A percentile compares a stretch with the other conserved stretches of the same genome.
These are phyloP conservation scores for Alouatta caraya DNA, from an alignment of 2,797 vertebrate genomes.

Conservation along the genomic window DNA sequence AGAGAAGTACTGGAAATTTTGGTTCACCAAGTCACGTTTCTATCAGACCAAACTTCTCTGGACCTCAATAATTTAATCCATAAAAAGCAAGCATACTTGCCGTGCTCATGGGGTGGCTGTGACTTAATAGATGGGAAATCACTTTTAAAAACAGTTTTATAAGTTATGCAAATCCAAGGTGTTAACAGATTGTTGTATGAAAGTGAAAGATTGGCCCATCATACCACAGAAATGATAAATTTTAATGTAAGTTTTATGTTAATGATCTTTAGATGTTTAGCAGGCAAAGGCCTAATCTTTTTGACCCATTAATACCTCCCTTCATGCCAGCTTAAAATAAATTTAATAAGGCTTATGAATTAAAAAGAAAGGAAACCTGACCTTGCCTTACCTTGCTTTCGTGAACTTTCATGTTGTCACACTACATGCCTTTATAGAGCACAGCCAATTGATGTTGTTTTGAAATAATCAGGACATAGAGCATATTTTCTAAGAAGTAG, in stretches of 20 bases:
- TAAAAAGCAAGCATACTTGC: conserved; percentile 22
- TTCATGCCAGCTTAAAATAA: conserved; percentile 3
- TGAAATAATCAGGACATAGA: neutral
- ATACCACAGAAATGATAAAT: conserved; percentile 34
- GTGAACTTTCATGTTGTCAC: neutral
- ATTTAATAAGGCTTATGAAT: conserved; percentile 40
- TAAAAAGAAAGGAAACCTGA: neutral
- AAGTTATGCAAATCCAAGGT: conserved; percentile 57
- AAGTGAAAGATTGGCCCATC: conserved; percentile 30
- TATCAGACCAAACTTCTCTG: neutral
- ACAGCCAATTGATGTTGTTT: neutral
- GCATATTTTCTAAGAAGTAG: neutral
- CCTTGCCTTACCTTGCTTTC: neutral
- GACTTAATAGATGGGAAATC: conserved; percentile 45
- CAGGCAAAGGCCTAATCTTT: conserved; percentile 19
- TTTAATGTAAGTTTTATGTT: conserved; percentile 49
- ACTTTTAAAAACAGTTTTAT: conserved; percentile 44
- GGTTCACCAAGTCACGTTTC: neutral
- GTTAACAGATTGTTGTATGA: conserved; percentile 47
- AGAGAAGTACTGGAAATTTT: neutral
- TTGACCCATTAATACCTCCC: conserved; percentile 6
- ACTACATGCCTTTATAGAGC: neutral
- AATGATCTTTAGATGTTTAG: conserved; percentile 44
- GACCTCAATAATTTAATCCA: neutral
- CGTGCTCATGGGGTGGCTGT: neutral